These are phyloP conservation scores for Panurus biarmicus DNA, from an alignment of 2,113 vertebrate genomes.

Conservation along the genomic window DNA sequence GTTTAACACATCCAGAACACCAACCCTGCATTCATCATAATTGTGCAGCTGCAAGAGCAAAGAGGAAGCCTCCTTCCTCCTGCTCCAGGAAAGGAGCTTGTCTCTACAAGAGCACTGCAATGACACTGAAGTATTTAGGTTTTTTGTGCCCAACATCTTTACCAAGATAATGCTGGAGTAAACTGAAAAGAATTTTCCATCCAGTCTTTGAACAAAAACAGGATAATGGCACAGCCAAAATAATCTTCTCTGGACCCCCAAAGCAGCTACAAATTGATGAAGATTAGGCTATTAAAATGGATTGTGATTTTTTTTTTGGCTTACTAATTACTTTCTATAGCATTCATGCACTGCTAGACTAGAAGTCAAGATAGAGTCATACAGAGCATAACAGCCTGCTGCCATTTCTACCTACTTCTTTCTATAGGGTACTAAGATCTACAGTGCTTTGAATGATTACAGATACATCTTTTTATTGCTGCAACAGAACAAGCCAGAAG, in stretches of 20 bases:
- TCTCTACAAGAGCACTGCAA: not conserved
- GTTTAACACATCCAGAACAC: not conserved
- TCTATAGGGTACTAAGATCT: not conserved
- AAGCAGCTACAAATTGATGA: not conserved
- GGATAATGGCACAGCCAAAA: not conserved
- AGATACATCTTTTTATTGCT: not conserved
- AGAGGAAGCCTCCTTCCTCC: not conserved
- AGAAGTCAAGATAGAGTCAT: not conserved
- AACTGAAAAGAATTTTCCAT: not conserved
- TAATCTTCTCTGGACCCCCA: not conserved
- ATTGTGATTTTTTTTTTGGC: not conserved
- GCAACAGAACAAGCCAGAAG: not conserved
- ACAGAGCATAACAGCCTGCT: not conserved
- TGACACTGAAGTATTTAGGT: not conserved
- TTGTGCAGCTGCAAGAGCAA: not conserved
- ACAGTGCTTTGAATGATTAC: not conserved
- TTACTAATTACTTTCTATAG: not conserved
- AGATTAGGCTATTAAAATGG: not conserved
- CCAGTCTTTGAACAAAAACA: not conserved
- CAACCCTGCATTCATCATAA: accelerated
- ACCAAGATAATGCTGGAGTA: not conserved
- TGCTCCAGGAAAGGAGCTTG: not conserved
- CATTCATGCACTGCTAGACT: not conserved
- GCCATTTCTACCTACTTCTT: not conserved
- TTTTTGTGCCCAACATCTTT: not conserved